A percentile compares a stretch with the other conserved stretches of the same genome.
These are phyloP conservation scores for Patiria miniata DNA, from an alignment of 35 echinoderm and acorn worm species.

Conservation along the genomic window DNA sequence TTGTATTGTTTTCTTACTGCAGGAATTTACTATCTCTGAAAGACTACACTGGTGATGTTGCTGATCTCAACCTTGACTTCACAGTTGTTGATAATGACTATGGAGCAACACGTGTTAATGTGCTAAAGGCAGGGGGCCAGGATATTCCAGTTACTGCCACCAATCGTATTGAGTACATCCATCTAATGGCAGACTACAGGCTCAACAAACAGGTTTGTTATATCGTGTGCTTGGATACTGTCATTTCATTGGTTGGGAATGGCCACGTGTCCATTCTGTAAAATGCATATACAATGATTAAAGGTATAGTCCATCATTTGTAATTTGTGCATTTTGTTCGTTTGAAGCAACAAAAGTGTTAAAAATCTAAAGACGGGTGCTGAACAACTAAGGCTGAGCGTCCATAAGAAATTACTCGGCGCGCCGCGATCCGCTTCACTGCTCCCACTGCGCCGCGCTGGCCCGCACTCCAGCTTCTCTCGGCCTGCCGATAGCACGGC, in stretches of 20 bases:
- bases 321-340: no score
- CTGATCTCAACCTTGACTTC: conserved; percentile 78
- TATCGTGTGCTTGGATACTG: neutral
- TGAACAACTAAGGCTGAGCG: no score
- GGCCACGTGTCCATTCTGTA: no score
- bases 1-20: neutral
- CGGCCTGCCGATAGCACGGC: no score
- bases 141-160: conserved; percentile 78
- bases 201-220: conserved; percentile 99
- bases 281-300: no score
- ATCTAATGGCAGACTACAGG: conserved; percentile 97
- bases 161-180: conserved; percentile 97
- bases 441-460: no score
- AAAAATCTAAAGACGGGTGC: no score
- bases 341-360: no score
- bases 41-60: conserved; percentile 86
- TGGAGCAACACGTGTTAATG: conserved; percentile 82
- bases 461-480: no score
- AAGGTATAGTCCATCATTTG: no score
- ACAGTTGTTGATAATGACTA: conserved; percentile 86
- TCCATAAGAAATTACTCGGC: no score
- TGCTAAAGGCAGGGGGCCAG: conserved; percentile 77
- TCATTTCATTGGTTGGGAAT: neutral
- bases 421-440: no score
- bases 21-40: conserved; percentile 95